phyloP scores from a whole-genome alignment of 2,888 invertebrate genomes.

The Erannis defoliaria region DNA sequence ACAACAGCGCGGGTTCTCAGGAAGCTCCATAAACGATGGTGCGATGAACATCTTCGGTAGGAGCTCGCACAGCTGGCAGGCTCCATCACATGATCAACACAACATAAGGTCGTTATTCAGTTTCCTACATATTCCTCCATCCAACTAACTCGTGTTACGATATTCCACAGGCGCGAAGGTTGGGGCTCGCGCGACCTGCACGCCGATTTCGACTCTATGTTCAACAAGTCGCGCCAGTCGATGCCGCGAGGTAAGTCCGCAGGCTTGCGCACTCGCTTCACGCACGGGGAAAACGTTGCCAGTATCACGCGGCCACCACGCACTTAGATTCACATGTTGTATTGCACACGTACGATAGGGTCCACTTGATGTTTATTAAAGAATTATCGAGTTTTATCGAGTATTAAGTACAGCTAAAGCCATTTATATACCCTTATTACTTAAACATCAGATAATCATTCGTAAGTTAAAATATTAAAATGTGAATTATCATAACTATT shows the following conservation, averaged over 20 bases:
- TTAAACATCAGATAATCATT: too few relatives aligned
- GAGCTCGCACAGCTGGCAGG: too few relatives aligned
- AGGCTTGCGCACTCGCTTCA: slow-evolving; percentile 55
- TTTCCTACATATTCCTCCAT: background rate
- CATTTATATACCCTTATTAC: too few relatives aligned
- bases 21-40: too few relatives aligned
- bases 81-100: too few relatives aligned
- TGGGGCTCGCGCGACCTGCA: slow-evolving; percentile 90
- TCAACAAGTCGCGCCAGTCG: slow-evolving; percentile 86
- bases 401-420: too few relatives aligned
- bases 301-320: slow-evolving; percentile 51
- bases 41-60: too few relatives aligned
- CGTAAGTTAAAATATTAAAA: background rate
- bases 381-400: background rate
- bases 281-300: slow-evolving; percentile 77
- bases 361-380: background rate
- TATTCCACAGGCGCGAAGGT: slow-evolving; percentile 74
- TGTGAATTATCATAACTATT: too few relatives aligned
- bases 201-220: slow-evolving; percentile 91
- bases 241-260: slow-evolving; percentile 90
- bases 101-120: too few relatives aligned
- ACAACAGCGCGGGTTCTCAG: too few relatives aligned
- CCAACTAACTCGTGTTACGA: background rate
- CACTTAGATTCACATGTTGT: slow-evolving; percentile 3
- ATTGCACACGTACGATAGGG: background rate